Evolutionary conservation across 1,140 invertebrate genomes (phyloP).

Genomic region (Aethina tumida): DNA sequence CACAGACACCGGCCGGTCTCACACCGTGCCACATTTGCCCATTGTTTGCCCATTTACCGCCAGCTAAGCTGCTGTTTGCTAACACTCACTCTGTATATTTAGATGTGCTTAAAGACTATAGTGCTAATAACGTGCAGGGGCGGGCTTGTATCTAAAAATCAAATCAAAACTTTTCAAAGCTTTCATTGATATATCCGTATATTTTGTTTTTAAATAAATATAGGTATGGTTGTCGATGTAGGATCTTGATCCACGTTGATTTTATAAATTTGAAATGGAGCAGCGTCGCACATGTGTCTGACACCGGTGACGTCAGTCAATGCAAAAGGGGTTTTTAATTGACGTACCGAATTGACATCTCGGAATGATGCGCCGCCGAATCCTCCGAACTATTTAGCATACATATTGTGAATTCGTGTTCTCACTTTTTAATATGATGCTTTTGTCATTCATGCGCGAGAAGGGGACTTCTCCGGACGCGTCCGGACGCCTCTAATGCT

Average conservation of each 20-base stretch:
- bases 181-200: too few relatives aligned
- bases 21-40: slow-evolving; percentile 15
- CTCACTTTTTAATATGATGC: slow-evolving; percentile 22
- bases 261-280: too few relatives aligned
- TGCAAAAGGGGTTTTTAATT: slow-evolving; percentile 29
- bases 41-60: slow-evolving; percentile 35
- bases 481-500: too few relatives aligned
- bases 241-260: too few relatives aligned
- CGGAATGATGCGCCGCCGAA: too few relatives aligned
- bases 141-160: too few relatives aligned
- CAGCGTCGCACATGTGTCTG: slow-evolving; percentile 16
- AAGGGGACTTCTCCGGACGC: too few relatives aligned
- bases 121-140: too few relatives aligned
- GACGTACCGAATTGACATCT: slow-evolving; percentile 24
- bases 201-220: too few relatives aligned
- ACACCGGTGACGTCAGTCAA: slow-evolving; percentile 12
- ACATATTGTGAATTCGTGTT: slow-evolving; percentile 26
- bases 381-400: slow-evolving; percentile 27
- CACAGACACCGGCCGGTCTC: slow-evolving; percentile 19
- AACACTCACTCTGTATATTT: slow-evolving; percentile 22
- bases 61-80: slow-evolving; percentile 28
- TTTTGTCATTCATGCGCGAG: neutral
- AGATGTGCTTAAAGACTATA: slow-evolving; percentile 16
- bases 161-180: too few relatives aligned
- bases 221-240: too few relatives aligned